A percentile compares a stretch with the other conserved stretches of the same genome.
These are phyloP conservation scores for Blomia tropicalis DNA, from an alignment of 2,888 invertebrate species.

Conservation along the genomic window DNA sequence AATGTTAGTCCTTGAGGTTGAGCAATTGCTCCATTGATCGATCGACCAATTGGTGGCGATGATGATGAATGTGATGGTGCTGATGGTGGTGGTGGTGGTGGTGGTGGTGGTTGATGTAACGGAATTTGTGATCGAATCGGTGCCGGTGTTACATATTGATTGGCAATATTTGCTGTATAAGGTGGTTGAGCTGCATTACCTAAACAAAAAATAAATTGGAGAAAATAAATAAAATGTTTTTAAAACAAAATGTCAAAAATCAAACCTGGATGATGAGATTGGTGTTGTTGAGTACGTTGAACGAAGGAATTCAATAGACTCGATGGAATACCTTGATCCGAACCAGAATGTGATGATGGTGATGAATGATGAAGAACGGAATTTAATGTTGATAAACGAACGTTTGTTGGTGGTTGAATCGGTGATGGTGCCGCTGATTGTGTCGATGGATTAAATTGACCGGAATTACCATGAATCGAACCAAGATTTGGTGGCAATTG, in stretches of 20 bases:
- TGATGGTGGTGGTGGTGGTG: background rate
- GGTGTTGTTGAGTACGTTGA: constrained; percentile 3
- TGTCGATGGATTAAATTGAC: background rate
- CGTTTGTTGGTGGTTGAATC: background rate
- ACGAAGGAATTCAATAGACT: constrained; percentile 2
- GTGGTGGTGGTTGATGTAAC: constrained; percentile 1
- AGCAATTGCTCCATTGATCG: background rate
- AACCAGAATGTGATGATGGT: constrained; percentile 3
- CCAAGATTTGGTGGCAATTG: constrained; percentile 7
- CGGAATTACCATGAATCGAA: background rate
- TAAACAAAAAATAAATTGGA: background rate
- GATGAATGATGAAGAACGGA: background rate
- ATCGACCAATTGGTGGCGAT: background rate
- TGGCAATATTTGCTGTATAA: constrained; percentile 7
- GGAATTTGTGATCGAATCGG: background rate
- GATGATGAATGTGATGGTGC: background rate
- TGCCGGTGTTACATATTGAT: background rate
- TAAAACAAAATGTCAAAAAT: background rate
- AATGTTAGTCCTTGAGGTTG: background rate
- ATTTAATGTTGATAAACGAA: constrained; percentile 4
- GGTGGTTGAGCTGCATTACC: constrained; percentile 2
- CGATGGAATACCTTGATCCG: background rate
- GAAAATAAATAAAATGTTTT: background rate
- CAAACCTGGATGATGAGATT: constrained; percentile 4
- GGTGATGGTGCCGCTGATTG: background rate